Conservation (phyloP, 2,113 vertebrate species). For the Scortum barcoo region DNA sequence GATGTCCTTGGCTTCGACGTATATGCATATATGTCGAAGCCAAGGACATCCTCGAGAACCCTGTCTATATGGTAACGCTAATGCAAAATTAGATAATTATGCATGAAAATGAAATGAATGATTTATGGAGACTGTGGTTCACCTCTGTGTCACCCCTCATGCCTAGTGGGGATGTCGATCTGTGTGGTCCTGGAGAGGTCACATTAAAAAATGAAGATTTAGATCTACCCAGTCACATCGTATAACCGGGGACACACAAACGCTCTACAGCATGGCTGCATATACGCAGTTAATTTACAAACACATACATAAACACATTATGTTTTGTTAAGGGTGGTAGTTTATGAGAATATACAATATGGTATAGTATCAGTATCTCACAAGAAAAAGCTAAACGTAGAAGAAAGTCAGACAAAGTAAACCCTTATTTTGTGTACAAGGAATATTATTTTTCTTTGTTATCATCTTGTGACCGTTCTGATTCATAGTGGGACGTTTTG, state of each 20-base stretch:
- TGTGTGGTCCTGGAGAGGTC: slow-evolving; percentile 18
- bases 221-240: neutral
- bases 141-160: slow-evolving; percentile 69
- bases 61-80: too few relatives aligned
- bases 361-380: neutral
- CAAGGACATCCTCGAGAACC: too few relatives aligned
- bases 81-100: slow-evolving; percentile 59
- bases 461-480: too few relatives aligned
- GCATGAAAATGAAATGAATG: slow-evolving; percentile 67
- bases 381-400: neutral
- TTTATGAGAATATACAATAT: neutral
- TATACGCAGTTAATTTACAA: neutral
- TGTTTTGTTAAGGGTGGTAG: neutral
- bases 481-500: too few relatives aligned
- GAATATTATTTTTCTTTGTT: neutral
- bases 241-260: neutral
- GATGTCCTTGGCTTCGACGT: slow-evolving; percentile 10
- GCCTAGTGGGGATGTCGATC: slow-evolving; percentile 22
- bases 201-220: slow-evolving; percentile 6
- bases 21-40: slow-evolving; percentile 4
- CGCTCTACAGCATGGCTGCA: neutral
- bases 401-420: too few relatives aligned
- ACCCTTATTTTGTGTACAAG: neutral
- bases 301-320: neutral
- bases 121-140: slow-evolving; percentile 68